Percentiles rank a stretch among this genome's conserved stretches.
Conservation (phyloP, 2,113 vertebrate species). For the Hipposideros armiger region DNA sequence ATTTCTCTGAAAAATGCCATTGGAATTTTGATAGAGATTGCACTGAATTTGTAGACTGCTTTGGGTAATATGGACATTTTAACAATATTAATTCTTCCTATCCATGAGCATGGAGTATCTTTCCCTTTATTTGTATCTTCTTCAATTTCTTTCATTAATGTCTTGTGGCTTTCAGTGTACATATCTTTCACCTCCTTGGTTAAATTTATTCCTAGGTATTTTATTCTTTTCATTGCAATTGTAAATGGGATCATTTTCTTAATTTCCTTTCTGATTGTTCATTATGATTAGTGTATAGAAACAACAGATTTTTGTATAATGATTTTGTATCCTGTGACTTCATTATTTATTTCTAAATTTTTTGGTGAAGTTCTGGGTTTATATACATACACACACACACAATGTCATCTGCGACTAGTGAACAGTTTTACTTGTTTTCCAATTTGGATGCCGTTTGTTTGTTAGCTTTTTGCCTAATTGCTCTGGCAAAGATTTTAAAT, state of each 20-base stretch:
- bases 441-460: neutral
- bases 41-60: neutral
- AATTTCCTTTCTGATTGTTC: neutral
- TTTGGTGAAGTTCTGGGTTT: neutral
- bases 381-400: neutral
- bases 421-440: neutral
- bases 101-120: neutral
- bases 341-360: neutral
- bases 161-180: neutral
- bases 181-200: neutral
- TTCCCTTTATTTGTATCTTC: neutral
- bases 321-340: neutral
- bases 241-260: neutral
- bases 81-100: neutral
- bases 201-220: neutral
- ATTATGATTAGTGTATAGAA: neutral
- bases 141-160: neutral
- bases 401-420: neutral
- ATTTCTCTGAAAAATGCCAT: neutral
- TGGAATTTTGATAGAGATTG: neutral
- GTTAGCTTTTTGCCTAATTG: neutral
- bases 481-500: neutral
- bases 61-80: neutral
- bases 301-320: neutral
- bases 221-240: neutral